Conservation (phyloP, 2,113 vertebrate genomes). For the Buteo buteo region DNA sequence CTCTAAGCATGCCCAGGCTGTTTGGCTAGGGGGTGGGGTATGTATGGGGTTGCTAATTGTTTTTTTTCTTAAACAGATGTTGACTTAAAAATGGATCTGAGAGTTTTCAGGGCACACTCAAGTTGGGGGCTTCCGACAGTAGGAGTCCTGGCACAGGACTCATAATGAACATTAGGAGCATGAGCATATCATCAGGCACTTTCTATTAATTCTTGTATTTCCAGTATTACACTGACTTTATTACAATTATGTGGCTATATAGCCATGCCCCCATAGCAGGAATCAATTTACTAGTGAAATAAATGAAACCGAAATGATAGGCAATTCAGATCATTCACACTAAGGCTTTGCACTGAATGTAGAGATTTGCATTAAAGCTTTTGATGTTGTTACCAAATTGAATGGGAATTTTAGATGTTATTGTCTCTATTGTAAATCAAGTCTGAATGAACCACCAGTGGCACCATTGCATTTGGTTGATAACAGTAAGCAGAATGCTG, state of each 20-base stretch:
- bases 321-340: not conserved
- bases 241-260: not conserved
- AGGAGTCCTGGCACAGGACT: not conserved
- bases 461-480: not conserved
- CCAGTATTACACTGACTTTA: not conserved
- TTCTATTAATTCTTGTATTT: not conserved
- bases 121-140: not conserved
- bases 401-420: not conserved
- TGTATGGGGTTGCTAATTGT: not conserved
- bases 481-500: not conserved
- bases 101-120: not conserved
- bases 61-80: not conserved
- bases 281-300: not conserved
- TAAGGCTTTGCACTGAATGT: not conserved
- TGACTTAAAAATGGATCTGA: not conserved
- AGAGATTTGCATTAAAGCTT: not conserved
- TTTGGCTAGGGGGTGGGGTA: not conserved
- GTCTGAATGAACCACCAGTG: not conserved
- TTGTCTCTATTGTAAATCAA: not conserved
- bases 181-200: not conserved
- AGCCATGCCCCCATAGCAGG: not conserved
- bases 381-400: not conserved
- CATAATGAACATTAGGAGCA: accelerated
- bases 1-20: not conserved
- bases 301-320: not conserved